These are phyloP conservation scores for Orientallactaga sibirica DNA, from an alignment of 2,797 vertebrate species.

Conservation along the genomic window DNA sequence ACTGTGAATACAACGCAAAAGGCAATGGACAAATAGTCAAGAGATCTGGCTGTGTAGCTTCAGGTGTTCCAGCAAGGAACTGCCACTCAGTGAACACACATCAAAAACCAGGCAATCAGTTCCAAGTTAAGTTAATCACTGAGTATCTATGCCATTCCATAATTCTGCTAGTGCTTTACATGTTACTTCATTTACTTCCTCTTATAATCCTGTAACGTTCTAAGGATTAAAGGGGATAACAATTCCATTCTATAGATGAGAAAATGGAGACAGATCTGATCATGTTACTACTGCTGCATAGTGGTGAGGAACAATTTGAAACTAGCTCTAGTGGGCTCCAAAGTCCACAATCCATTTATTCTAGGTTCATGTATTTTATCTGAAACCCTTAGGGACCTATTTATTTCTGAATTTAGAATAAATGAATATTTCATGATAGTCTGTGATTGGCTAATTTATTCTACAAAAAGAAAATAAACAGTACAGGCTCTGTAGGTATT, in stretches of 20 bases:
- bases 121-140: conserved; percentile 33
- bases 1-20: neutral
- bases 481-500: neutral
- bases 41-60: neutral
- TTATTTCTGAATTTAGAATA: conserved; percentile 47
- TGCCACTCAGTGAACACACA: neutral
- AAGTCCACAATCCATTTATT: neutral
- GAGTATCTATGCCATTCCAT: conserved; percentile 27
- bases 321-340: neutral
- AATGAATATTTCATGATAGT: conserved; percentile 6
- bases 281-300: conserved; percentile 3
- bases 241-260: conserved; percentile 3
- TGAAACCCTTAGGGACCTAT: neutral
- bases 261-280: conserved; percentile 38
- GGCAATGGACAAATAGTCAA: neutral
- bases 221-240: conserved; percentile 16
- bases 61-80: neutral
- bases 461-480: conserved; percentile 16
- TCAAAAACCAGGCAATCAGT: neutral
- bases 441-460: conserved; percentile 9
- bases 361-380: neutral
- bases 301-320: neutral
- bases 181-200: conserved; percentile 42
- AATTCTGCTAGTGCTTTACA: conserved; percentile 22
- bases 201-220: neutral